A percentile compares a stretch with the other conserved stretches of the same genome.
These are phyloP conservation scores for Lissonota sp. DNA, from an alignment of 2,888 invertebrate species.

Conservation along the genomic window DNA sequence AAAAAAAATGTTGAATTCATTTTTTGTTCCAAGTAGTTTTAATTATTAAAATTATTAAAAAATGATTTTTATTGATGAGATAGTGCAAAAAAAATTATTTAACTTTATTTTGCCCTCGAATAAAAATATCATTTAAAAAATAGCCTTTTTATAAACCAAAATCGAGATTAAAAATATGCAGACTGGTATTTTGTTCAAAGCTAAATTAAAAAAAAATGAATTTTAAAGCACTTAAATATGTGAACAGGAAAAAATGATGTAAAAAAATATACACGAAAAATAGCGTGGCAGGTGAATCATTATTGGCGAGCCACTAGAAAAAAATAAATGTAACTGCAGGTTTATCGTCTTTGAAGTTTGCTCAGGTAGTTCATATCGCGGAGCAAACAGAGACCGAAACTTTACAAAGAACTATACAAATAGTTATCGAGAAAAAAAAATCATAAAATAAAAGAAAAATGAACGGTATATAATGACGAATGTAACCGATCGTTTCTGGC, in stretches of 20 bases:
- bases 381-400: constrained; percentile 52
- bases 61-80: too few relatives aligned
- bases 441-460: constrained; percentile 22
- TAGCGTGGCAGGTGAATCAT: constrained; percentile 53
- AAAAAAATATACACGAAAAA: constrained; percentile 23
- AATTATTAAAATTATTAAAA: too few relatives aligned
- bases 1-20: too few relatives aligned
- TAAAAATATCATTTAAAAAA: too few relatives aligned
- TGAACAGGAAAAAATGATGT: constrained; percentile 42
- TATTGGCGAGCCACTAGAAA: constrained; percentile 25
- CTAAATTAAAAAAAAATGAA: too few relatives aligned
- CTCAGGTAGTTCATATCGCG: constrained; percentile 48
- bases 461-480: constrained; percentile 18
- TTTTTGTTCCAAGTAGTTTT: too few relatives aligned
- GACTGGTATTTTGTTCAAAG: too few relatives aligned
- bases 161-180: too few relatives aligned
- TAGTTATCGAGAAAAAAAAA: neutral
- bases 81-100: too few relatives aligned
- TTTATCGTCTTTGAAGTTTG: constrained; percentile 8
- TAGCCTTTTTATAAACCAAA: too few relatives aligned
- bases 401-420: constrained; percentile 17
- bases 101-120: too few relatives aligned
- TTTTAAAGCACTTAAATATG: neutral
- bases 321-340: constrained; percentile 11
- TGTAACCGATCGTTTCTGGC: constrained; percentile 42